Conservation (phyloP, 2,888 invertebrate genomes). For the Conus canariensis region DNA sequence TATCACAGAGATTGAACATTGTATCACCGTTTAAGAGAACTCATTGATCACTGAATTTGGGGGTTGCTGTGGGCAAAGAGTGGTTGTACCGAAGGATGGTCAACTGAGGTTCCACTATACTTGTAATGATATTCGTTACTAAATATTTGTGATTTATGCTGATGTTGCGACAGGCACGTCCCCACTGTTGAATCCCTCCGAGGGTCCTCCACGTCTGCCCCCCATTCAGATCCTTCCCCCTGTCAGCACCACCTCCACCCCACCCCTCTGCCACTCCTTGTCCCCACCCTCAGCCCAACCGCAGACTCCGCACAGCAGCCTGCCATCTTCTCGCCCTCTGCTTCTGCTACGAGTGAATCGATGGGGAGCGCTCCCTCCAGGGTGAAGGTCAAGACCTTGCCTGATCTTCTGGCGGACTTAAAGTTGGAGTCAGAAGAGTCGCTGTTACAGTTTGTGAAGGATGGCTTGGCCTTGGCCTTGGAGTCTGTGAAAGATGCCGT, state of each 20-base stretch:
- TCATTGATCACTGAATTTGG: too few relatives aligned
- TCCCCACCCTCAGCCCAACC: slow-evolving; percentile 59
- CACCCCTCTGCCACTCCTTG: slow-evolving; percentile 66
- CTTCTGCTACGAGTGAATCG: background rate
- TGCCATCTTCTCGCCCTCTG: slow-evolving; percentile 22
- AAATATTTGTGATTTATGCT: too few relatives aligned
- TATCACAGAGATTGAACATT: too few relatives aligned
- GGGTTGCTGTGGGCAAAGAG: too few relatives aligned
- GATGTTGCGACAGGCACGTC: slow-evolving; percentile 32
- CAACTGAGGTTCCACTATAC: too few relatives aligned
- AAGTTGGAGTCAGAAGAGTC: slow-evolving; percentile 53
- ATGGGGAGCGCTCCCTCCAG: slow-evolving; percentile 42
- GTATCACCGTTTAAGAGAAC: too few relatives aligned
- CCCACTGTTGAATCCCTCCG: slow-evolving; percentile 54
- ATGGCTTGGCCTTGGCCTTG: slow-evolving; percentile 45
- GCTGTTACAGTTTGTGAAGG: slow-evolving; percentile 51
- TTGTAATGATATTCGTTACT: background rate
- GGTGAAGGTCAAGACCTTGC: slow-evolving; percentile 52
- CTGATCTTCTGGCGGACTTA: slow-evolving; percentile 58
- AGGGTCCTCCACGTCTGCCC: slow-evolving; percentile 53
- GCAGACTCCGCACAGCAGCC: slow-evolving; percentile 24
- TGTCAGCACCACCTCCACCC: slow-evolving; percentile 59
- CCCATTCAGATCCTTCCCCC: slow-evolving; percentile 67
- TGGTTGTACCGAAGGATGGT: too few relatives aligned
- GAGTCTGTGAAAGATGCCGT: slow-evolving; percentile 50